phyloP scores from a whole-genome alignment of 2,113 vertebrate genomes.

The Cairina moschata region DNA sequence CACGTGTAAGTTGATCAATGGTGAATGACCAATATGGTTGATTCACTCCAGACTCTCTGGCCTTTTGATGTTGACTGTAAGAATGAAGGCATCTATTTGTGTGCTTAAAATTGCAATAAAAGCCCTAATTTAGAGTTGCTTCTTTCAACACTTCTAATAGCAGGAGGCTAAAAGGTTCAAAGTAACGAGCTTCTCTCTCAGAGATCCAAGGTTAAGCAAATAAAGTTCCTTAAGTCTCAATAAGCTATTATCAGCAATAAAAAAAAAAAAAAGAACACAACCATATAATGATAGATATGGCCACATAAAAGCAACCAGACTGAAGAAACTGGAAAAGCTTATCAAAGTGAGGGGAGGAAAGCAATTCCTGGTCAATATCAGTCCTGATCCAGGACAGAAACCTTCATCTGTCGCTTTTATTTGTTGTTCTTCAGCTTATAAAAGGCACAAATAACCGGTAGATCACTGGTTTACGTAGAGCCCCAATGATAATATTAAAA shows the following conservation, averaged over 20 bases:
- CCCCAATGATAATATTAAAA: background rate
- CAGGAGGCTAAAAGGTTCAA: constrained; percentile 59
- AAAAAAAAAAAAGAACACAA: background rate
- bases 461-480: background rate
- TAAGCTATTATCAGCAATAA: constrained; percentile 64
- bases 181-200: constrained; percentile 52
- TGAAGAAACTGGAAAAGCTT: constrained; percentile 38
- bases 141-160: constrained; percentile 54
- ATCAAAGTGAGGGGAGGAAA: background rate
- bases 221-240: constrained; percentile 56
- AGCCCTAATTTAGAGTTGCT: constrained; percentile 49
- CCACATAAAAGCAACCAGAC: constrained; percentile 39
- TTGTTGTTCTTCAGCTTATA: background rate
- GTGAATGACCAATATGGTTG: constrained; percentile 19
- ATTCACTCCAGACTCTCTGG: constrained; percentile 43
- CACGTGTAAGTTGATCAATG: constrained; percentile 22
- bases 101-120: constrained; percentile 65
- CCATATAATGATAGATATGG: constrained; percentile 52
- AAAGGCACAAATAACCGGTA: background rate
- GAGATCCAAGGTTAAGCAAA: constrained; percentile 72
- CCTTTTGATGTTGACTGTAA: constrained; percentile 60
- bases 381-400: background rate
- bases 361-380: constrained; percentile 20
- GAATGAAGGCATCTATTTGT: constrained; percentile 53
- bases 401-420: constrained; percentile 1